Evolutionary conservation across 2,888 invertebrate species (phyloP).

Genomic region (Apamea sordens): DNA sequence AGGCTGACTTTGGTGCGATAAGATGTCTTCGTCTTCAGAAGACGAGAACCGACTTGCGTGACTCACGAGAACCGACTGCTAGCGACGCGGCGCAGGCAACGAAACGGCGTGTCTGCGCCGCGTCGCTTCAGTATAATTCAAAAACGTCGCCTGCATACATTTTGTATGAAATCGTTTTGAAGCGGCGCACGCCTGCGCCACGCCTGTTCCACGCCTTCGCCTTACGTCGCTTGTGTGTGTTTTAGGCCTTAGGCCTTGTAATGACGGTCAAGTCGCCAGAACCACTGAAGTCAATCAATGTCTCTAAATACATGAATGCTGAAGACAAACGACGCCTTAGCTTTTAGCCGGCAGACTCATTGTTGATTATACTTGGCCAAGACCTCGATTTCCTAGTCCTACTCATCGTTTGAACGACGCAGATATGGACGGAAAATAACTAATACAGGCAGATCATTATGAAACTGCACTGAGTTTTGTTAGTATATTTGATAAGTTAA

Average conservation of each 20-base stretch:
- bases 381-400: neutral
- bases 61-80: no score
- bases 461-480: constrained; percentile 2
- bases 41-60: no score
- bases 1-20: no score
- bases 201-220: no score
- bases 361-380: neutral
- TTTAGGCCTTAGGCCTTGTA: neutral
- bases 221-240: no score
- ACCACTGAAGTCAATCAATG: neutral
- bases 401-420: neutral
- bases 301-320: neutral
- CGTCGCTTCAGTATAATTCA: no score
- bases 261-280: neutral
- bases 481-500: constrained; percentile 16
- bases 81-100: no score
- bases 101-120: no score
- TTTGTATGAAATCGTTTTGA: no score
- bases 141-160: no score
- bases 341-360: neutral
- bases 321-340: neutral
- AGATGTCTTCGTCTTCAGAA: no score
- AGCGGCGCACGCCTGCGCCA: no score
- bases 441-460: neutral
- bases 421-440: neutral